Conservation (phyloP, 2,113 vertebrate genomes). For the Actenoides hombroni region DNA sequence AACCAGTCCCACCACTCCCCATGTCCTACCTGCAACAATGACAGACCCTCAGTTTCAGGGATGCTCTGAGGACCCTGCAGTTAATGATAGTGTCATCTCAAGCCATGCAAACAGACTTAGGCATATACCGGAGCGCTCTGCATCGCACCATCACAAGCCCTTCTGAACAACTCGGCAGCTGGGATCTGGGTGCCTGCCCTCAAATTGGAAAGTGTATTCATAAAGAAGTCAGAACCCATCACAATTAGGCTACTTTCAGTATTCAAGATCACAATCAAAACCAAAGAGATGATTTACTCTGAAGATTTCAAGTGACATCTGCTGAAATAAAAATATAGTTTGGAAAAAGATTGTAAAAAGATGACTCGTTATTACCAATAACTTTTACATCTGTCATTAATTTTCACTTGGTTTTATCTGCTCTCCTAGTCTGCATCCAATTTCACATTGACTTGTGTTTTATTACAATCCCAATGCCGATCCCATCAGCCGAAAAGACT, state of each 20-base stretch:
- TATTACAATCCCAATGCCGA: conserved; percentile 58
- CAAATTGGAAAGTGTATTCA: background rate
- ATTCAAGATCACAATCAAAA: background rate
- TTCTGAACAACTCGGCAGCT: background rate
- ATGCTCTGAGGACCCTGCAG: background rate
- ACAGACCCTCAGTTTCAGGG: background rate
- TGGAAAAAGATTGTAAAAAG: conserved; percentile 39
- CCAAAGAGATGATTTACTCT: conserved; percentile 17
- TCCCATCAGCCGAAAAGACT: conserved; percentile 47
- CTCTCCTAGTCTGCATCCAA: conserved; percentile 48
- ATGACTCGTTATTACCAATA: conserved; percentile 35
- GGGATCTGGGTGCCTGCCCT: background rate
- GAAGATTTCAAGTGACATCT: conserved; percentile 55
- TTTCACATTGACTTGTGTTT: conserved; percentile 69
- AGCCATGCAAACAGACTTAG: background rate
- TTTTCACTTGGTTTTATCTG: conserved; percentile 67
- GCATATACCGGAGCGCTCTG: background rate
- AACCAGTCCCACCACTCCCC: background rate
- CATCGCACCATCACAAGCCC: background rate
- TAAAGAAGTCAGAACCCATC: background rate
- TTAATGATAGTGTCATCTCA: background rate
- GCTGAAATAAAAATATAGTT: conserved; percentile 63
- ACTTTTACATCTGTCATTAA: conserved; percentile 69
- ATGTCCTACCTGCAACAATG: accelerated
- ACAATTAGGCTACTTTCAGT: conserved; percentile 29